Conservation (phyloP, 2,888 invertebrate species). For the Congeria kusceri region DNA sequence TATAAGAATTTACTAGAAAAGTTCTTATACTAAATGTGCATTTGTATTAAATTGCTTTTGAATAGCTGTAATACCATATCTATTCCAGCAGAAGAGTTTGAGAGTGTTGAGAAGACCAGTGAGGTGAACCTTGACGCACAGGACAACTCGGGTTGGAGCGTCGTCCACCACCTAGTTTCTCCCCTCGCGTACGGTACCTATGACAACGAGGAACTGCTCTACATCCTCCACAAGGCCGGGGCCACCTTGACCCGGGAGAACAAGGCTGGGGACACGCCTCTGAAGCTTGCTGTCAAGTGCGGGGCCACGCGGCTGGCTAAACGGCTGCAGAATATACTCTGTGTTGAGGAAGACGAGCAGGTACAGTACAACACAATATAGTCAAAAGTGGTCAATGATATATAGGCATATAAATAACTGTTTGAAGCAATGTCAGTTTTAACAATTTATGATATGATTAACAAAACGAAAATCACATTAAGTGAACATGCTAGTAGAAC, state of each 20-base stretch:
- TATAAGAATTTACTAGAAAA: no score
- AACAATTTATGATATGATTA: no score
- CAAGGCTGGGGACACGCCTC: conserved; percentile 78
- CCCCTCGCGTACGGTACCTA: conserved; percentile 84
- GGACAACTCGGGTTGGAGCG: conserved; percentile 84
- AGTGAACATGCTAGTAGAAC: no score
- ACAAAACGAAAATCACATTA: no score
- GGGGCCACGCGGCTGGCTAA: conserved; percentile 74
- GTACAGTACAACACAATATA: background rate
- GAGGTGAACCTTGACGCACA: conserved; percentile 75
- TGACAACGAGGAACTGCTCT: conserved; percentile 84
- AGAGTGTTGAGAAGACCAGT: conserved; percentile 77
- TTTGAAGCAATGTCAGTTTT: no score
- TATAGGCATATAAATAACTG: no score
- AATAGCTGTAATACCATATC: no score
- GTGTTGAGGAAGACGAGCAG: conserved; percentile 53
- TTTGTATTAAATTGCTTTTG: no score
- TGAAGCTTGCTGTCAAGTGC: conserved; percentile 75
- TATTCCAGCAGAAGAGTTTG: conserved; percentile 58
- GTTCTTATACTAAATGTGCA: no score
- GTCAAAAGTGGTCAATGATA: no score
- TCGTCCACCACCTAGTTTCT: conserved; percentile 84
- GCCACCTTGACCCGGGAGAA: conserved; percentile 80
- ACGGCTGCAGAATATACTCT: conserved; percentile 75
- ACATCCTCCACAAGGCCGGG: conserved; percentile 81